phyloP scores from a whole-genome alignment of 2,888 invertebrate genomes.

The Bellardia pandia region DNA sequence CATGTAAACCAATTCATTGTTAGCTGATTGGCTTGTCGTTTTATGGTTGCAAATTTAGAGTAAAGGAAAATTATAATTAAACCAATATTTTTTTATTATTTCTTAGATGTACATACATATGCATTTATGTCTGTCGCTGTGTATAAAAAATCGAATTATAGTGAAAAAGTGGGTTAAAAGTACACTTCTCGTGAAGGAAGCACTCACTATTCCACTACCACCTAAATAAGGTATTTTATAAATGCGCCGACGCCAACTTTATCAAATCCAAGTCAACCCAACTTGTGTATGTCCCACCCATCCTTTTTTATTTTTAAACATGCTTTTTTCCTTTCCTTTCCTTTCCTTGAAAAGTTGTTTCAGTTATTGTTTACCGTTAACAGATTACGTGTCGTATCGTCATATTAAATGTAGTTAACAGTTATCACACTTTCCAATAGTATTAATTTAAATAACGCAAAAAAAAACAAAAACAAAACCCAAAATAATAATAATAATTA shows the following conservation, averaged over 20 bases:
- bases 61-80: too few relatives aligned
- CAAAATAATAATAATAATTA: not conserved
- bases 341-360: slow-evolving; percentile 39
- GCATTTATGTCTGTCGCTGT: too few relatives aligned
- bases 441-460: not conserved
- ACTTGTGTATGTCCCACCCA: not conserved
- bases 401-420: slow-evolving; percentile 47
- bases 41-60: too few relatives aligned
- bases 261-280: not conserved
- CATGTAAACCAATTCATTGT: too few relatives aligned
- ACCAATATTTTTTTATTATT: too few relatives aligned
- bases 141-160: too few relatives aligned
- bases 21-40: too few relatives aligned
- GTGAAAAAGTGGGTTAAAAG: too few relatives aligned
- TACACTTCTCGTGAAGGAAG: too few relatives aligned
- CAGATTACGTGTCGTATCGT: slow-evolving; percentile 49
- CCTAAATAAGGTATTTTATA: too few relatives aligned
- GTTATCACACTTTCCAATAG: slow-evolving; percentile 2
- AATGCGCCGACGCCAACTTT: slow-evolving; percentile 41
- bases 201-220: too few relatives aligned
- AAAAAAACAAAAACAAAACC: not conserved
- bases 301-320: slow-evolving; percentile 23
- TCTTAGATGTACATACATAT: too few relatives aligned
- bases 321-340: slow-evolving; percentile 36
- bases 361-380: slow-evolving; percentile 52